Evolutionary conservation across 2,113 vertebrate genomes (phyloP), one percentile per base, ranked within the genome.

Genomic region (Felis catus): DNA sequence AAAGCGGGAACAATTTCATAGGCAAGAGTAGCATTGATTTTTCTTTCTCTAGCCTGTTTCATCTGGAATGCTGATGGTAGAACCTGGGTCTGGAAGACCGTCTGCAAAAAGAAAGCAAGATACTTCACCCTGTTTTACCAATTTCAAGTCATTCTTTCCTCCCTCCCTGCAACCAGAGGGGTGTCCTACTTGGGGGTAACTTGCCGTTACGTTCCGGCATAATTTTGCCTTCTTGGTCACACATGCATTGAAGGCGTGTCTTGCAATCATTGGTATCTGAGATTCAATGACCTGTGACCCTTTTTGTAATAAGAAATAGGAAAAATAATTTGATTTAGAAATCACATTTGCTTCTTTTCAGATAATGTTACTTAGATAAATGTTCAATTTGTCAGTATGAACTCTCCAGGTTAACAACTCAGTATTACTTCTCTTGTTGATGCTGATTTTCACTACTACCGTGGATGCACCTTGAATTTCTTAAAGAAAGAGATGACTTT

Each of bases 191-290:
- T 1, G 0, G 7, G 9, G 3, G 33, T 25, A 10, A 12, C 27
- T 27, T 18, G 19, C 18, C 1, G 1, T 82, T 53, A 9, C 12
- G 7, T 41, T 79, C 10, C 1, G 19, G 0, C 0, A 3, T 53
- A 21, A 16, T 55, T 70, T 31, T 41, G 33, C 3, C 31, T 51
- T 74, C 25, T 33, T 48, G 14, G 27, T 33, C 18, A 13, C 9
- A 15, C 7, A 1, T 1, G 14, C 41, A 61, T 6, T 1, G 48
- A 9, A 76, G 48, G 4, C 21, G 0, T 5, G 16, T 19, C 6
- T 63, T 8, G 19, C 4, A 18, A 1, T 71, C 70, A 33, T 31
- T 4, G 18, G 45, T 55, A 4, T 25, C 33, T 86, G 13, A 39
- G 16, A 48, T 14, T 14, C 55, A 86, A 2, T 36, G 13, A 66